Evolutionary conservation across 2,113 vertebrate genomes (phyloP), one percentile per base, ranked within the genome.

Genomic region (Ctenodactylus gundi): DNA sequence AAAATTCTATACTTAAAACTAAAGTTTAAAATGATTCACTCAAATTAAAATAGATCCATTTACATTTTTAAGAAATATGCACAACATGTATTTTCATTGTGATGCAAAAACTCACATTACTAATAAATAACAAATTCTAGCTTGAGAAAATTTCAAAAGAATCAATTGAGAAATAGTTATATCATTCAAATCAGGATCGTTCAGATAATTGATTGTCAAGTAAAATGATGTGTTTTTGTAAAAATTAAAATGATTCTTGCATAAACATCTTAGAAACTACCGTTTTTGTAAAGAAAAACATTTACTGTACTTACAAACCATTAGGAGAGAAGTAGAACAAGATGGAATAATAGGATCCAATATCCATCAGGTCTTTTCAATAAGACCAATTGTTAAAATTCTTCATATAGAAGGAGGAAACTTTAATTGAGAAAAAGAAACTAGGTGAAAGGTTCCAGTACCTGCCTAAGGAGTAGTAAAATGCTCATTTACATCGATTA

Each of bases 1-100:
- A 15, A 75, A 49, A 51, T 85, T 58, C 4, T 10, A 46, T 64
- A 55, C 17, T 82, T 76, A 76, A 94, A 95, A 83, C 55, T 82
- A 84, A 93, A 92, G 46, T 27, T 27, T 1, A 57, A 55, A 23
- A 41, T 55, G 7, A 20, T 67, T 10, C n/a, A 80, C 11, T 55
- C 20, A 10, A 44, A 41, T 78, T 67, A 12, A 27, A 78, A 41
- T 84, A 62, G 36, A 67, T 8, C 4, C 1, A 4, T 13, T 76
- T 44, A 39, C 53, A 49, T 10, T 62, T 18, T 31, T 85, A 89
- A 27, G 6, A 5, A 58, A 70, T 27, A 65, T 17, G 25, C 31
- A 44, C 57, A 88, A 53, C 55, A 44, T 53, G 7, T 2, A 64
- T 55, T 34, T 29, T 6, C 1, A 72, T 1, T n/a, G 3, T 60